Base-by-base conservation (phyloP, 1,140 invertebrate genomes). In the Drosophila malerkotliana region DNA sequence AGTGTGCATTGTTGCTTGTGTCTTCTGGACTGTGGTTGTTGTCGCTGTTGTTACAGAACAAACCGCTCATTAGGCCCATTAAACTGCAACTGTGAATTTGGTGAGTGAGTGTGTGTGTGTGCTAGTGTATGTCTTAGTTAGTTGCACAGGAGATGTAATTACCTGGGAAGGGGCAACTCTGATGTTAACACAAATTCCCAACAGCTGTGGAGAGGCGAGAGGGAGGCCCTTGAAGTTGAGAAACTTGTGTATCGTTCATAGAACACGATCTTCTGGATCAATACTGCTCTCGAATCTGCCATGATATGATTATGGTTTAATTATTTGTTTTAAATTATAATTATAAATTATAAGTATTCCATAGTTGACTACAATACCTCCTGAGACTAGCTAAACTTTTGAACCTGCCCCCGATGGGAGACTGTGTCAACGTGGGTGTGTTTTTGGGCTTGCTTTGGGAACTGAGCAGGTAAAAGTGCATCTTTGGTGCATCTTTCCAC, bases 21-120 rank as follows among this genome's bases (percentile, higher is more conserved):
- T 57, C 18, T 34, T 48, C n/a, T 49, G 61, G 12, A 32, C 49
- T 48, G 24, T 51, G 37, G 49, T 49, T 48, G 61, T 45, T 57
- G 59, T 53, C 54, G 59, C 10, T 12, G 69, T 66, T 82, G 79
- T 84, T 85, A 75, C 81, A 85, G 81, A 81, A 85, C 81, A 81
- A 87, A 87, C 81, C 77, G 69, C 81, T 87, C 81, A 85, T 85
- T 85, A 85, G 74, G 77, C 82, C 73, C 81, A 85, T 87, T 81
- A 87, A 81, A 69, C 26, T 87, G 81, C 81, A 85, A 85, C 81
- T 87, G 73, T 87, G 68, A 64, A 77, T 76, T 77, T 56, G 45
- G 51, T 34, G 49, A 81, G 68, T 72, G 60, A 18, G 26, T 53
- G 26, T 52, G 45, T 47, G 21, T 21, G 21, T 21, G 3, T 21